Evolutionary conservation across 2,888 invertebrate genomes (phyloP), one percentile per base, ranked within the genome.

Genomic region (Drosophila mimica): DNA sequence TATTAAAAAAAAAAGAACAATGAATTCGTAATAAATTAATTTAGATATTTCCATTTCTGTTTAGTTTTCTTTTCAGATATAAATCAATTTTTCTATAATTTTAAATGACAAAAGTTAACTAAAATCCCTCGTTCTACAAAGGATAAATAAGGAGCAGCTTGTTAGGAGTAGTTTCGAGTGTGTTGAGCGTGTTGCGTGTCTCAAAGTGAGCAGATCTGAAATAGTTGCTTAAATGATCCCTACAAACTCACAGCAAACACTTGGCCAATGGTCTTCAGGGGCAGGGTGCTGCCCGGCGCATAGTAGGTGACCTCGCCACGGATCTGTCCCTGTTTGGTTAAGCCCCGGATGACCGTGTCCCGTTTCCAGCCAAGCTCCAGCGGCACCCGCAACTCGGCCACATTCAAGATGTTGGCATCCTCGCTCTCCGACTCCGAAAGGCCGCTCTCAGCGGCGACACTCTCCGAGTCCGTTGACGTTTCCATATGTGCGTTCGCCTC

Each of bases 281-380:
- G 95, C 82, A 94, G 92, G 11, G 93, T 94, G 20, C 94, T 94
- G 76, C 95, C 95, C 0, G 96, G 96, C 13, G 96, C 95, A 76
- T 96, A 95, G 93, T 99, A 99, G 68, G 96, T 95, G 53, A 99
- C 99, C 91, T 99, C 99, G n/a, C 99, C 98, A 82, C 97, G 96
- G 78, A 97, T 96, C 76, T 96, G 96, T 46, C 98, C 98, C 88
- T 96, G 96, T 81, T 97, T 96, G 8, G 97, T 97, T 11, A 98
- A 94, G 7, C 97, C 97, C 76, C 96, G 95, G 88, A 99, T 97
- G 63, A 97, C 95, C 0, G 98, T 98, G 92, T 98, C 97, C n/a
- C 99, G 94, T 88, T 97, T 96, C 99, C 99, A 99, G 70, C 98
- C 98, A 93, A 95, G 94, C 60, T 95, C 95, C 31, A 96, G 90